These are phyloP conservation scores for Choloepus hoffmanni DNA, from an alignment of 2,113 vertebrate genomes.

Conservation along the genomic window DNA sequence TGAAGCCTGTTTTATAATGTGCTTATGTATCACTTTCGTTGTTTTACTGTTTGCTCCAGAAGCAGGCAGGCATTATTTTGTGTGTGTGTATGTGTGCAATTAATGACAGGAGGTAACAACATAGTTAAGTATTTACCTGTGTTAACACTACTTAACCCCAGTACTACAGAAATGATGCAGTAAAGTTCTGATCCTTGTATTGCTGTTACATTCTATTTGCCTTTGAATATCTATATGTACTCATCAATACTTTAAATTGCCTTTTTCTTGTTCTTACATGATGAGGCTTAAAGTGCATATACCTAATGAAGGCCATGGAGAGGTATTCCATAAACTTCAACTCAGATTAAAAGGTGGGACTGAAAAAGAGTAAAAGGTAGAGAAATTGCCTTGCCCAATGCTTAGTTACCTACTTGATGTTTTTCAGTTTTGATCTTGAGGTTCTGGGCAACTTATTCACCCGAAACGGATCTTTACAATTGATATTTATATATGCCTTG, in stretches of 20 bases:
- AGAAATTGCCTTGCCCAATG: not conserved
- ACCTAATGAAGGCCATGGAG: not conserved
- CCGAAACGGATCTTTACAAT: not conserved
- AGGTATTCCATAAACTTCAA: not conserved
- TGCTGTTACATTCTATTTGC: not conserved
- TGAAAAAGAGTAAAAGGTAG: not conserved
- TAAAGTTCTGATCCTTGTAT: fast-evolving
- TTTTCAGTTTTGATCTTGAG: not conserved
- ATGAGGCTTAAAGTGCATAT: not conserved
- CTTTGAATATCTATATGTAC: not conserved
- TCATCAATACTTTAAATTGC: not conserved
- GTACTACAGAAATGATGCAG: not conserved
- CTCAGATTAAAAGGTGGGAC: not conserved
- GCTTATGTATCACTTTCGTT: conserved; percentile 39
- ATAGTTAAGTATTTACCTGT: not conserved
- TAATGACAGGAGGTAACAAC: not conserved
- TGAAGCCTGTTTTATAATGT: conserved; percentile 49
- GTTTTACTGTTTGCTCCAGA: conserved; percentile 4
- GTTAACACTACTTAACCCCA: not conserved
- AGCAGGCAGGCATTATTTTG: fast-evolving
- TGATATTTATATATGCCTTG: not conserved
- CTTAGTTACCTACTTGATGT: not conserved
- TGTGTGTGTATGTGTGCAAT: not conserved
- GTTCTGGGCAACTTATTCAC: not conserved
- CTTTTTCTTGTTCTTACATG: not conserved